These are phyloP conservation scores for Pseudomyrmex sp. DNA, from an alignment of 1,140 invertebrate species.

Conservation along the genomic window DNA sequence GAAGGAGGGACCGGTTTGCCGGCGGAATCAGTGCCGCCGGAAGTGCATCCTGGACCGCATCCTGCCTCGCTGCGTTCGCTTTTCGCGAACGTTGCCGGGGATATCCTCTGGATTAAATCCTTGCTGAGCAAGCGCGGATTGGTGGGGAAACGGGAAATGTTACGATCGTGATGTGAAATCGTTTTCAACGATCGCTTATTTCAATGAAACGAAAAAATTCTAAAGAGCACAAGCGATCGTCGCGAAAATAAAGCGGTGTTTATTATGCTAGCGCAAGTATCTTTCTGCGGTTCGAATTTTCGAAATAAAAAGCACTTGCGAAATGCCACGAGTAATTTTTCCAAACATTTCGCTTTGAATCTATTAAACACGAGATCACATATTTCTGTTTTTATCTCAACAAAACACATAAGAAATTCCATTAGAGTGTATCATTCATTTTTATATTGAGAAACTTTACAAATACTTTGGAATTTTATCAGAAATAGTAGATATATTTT, in stretches of 20 bases:
- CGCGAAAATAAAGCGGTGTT: not conserved
- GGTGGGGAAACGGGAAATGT: not conserved
- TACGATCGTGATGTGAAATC: conserved; percentile 71
- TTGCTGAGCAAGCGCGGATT: conserved; percentile 57
- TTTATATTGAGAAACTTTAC: not conserved
- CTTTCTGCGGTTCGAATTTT: not conserved
- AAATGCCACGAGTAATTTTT: no score
- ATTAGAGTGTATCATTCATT: no score
- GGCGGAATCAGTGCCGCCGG: conserved; percentile 70
- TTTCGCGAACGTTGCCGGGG: conserved; percentile 61
- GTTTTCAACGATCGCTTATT: conserved; percentile 63
- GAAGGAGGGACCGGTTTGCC: conserved; percentile 22
- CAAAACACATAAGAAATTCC: no score
- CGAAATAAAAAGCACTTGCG: not conserved
- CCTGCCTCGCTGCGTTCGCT: conserved; percentile 69
- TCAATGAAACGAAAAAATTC: conserved; percentile 31
- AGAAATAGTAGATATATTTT: no score
- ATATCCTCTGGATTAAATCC: conserved; percentile 49
- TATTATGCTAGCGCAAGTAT: not conserved
- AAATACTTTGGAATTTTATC: no score
- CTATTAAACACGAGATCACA: no score
- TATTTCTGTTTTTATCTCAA: no score
- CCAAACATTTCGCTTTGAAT: no score
- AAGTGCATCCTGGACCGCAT: conserved; percentile 72
- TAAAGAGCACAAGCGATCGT: no score